phyloP scores from a whole-genome alignment of 37 sponge, comb jelly and placozoan species.

The Amphimedon queenslandica region DNA sequence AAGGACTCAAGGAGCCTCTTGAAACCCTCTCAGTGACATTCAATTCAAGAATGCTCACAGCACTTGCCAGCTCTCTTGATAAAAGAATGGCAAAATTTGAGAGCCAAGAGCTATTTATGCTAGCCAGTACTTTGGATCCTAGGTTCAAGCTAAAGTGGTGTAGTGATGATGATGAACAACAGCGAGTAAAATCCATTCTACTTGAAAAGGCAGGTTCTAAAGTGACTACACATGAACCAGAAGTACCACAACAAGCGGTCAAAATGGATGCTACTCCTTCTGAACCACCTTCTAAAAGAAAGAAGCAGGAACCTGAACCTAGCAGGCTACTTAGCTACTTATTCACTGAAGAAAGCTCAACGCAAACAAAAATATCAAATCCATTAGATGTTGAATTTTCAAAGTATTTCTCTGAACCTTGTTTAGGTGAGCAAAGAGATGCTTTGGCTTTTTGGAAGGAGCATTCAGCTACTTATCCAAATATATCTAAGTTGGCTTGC shows the following conservation, averaged over 20 bases:
- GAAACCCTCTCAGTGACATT: neutral
- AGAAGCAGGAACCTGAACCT: constrained; percentile 9
- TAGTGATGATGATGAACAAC: neutral
- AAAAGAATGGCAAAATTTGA: neutral
- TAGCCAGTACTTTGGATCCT: constrained; percentile 3
- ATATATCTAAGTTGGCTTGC: constrained; percentile 15
- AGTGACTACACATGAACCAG: neutral
- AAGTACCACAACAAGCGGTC: constrained; percentile 1
- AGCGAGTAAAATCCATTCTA: neutral
- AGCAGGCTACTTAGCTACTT: constrained; percentile 12
- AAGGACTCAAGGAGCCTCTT: constrained; percentile 1
- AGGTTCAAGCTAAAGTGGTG: constrained; percentile 18
- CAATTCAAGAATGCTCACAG: neutral
- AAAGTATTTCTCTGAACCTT: constrained; percentile 14
- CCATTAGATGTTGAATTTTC: neutral
- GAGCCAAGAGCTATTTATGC: neutral
- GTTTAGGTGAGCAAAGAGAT: constrained; percentile 12
- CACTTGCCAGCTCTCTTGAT: neutral
- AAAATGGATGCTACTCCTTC: constrained; percentile 4
- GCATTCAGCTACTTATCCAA: constrained; percentile 9
- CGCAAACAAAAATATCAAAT: too few relatives aligned
- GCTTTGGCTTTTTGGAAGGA: constrained; percentile 18
- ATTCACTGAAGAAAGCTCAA: neutral
- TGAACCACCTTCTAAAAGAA: constrained; percentile 13
- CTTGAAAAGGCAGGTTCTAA: neutral